Evolutionary conservation across 2,888 invertebrate genomes (phyloP).

Genomic region (Andrena haemorrhoa): DNA sequence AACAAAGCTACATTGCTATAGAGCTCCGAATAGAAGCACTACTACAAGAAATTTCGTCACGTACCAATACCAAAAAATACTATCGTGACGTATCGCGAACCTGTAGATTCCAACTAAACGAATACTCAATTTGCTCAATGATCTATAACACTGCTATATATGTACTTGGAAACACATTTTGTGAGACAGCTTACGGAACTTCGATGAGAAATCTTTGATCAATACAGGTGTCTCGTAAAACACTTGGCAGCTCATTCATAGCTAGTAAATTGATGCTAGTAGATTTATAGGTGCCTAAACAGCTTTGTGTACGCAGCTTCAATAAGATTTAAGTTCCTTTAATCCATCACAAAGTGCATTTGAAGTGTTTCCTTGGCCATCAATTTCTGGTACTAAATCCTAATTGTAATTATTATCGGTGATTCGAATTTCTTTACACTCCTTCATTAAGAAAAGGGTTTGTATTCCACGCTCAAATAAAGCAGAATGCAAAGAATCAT

Average conservation of each 20-base stretch:
- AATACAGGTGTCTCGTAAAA: constrained; percentile 43
- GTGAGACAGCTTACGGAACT: too few species aligned
- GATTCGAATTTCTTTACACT: neutral
- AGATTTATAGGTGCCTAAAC: constrained; percentile 65
- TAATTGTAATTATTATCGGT: constrained; percentile 20
- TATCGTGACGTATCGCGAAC: too few species aligned
- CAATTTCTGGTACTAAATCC: constrained; percentile 29
- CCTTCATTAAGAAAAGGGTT: neutral
- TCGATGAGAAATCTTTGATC: constrained; percentile 18
- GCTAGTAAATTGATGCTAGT: constrained; percentile 48
- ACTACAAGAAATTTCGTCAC: too few species aligned
- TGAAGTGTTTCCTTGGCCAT: constrained; percentile 12
- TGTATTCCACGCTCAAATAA: neutral
- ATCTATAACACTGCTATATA: too few species aligned
- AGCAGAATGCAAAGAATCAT: constrained; percentile 10
- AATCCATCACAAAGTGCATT: constrained; percentile 44
- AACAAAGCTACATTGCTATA: too few species aligned
- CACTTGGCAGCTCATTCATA: constrained; percentile 39
- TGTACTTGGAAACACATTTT: too few species aligned
- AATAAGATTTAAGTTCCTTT: constrained; percentile 14
- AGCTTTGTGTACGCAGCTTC: constrained; percentile 38
- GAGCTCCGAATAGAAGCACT: too few species aligned
- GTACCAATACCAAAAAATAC: too few species aligned
- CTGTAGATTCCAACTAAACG: too few species aligned
- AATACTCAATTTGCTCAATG: too few species aligned